A percentile compares a stretch with the other conserved stretches of the same genome.
phyloP scores from a whole-genome alignment of 2,797 vertebrate species.

The Sebastes glaucus region DNA sequence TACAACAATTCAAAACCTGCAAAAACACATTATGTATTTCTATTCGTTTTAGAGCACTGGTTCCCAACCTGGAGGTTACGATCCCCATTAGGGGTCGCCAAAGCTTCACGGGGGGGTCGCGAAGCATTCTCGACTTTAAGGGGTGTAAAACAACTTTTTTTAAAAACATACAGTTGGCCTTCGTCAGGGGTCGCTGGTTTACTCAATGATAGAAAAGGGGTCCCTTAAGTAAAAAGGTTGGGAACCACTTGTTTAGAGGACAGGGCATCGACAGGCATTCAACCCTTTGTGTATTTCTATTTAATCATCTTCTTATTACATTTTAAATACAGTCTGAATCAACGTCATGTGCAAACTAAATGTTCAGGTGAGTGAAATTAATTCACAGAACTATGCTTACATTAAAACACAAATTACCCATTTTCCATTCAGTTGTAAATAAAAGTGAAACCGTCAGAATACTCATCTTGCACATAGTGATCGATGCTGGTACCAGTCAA shows the following conservation, averaged over 20 bases:
- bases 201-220: no score
- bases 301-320: background rate
- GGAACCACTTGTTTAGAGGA: background rate
- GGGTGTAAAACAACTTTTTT: no score
- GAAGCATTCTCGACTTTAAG: no score
- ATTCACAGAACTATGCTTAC: background rate
- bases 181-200: no score
- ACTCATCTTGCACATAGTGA: slow-evolving; percentile 32
- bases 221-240: no score
- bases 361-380: background rate
- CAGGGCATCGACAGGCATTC: background rate
- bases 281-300: background rate
- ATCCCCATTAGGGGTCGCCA: no score
- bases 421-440: background rate
- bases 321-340: background rate
- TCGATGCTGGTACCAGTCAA: slow-evolving; percentile 41
- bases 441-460: slow-evolving; percentile 5
- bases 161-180: no score
- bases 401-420: background rate
- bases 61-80: no score
- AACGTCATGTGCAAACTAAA: background rate
- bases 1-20: background rate
- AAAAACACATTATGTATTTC: background rate
- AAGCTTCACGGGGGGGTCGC: no score
- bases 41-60: background rate